Evolutionary conservation across 2,888 invertebrate genomes (phyloP), one percentile per base, ranked within the genome.

Genomic region (Idaea dimidiata): DNA sequence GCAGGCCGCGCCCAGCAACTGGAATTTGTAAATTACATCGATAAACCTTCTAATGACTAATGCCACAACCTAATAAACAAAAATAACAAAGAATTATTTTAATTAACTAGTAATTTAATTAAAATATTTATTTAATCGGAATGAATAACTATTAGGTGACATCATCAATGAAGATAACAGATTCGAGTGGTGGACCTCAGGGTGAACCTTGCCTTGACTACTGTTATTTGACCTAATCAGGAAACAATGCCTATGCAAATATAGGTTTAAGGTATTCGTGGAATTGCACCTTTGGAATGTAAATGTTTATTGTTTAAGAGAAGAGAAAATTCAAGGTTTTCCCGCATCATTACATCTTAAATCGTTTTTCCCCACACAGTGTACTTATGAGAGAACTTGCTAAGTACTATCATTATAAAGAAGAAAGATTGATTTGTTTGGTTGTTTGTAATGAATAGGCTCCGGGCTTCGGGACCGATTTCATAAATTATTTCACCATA

Each of bases 1-100:
- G 69, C 95, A 94, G 0, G 96, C 94, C 56, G 94, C 94, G 1
- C 97, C 97, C 75, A 97, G 87, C 59, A 96, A 83, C 97, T 97
- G 90, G 60, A 94, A 93, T 43, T 43, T 7, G 43, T 10, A 43
- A 43, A 43, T 43, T 43, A 43, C 43, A 43, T 43, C 43, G 43
- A 43, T 43, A 14, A 43, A 43, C 43, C 2, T 43, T 43, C 14
- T 6, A 1, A 14, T 8, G 10, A 10, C 14, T 6, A 1, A 14
- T 8, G 10, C 8, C 14, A 8, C 10, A 43, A 43, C 10, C 14
- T 43, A 43, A 10, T 14, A 10, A 43, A 43, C 43, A 43, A 43
- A 43, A 2, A 43, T 43, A 14, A 14, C 14, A 43, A 14, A 43
- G 14, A 8, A 14, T 43, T 10, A 43, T 43, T 43, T 43, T 43